phyloP scores from a whole-genome alignment of 2,797 vertebrate genomes.

The Oreochromis grahami region DNA sequence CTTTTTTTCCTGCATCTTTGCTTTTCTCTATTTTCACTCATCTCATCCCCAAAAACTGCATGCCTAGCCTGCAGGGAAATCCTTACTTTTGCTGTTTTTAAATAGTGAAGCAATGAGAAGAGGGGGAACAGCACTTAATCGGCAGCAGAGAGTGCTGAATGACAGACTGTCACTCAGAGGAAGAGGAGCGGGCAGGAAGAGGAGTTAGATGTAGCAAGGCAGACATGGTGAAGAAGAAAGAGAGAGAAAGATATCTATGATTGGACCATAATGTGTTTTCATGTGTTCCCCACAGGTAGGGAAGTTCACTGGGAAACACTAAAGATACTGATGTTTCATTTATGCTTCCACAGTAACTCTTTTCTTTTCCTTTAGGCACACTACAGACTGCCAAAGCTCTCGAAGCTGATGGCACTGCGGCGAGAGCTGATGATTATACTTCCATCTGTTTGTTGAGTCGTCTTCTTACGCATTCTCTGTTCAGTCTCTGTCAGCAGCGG shows the following conservation, averaged over 20 bases:
- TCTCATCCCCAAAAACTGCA: neutral
- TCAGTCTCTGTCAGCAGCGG: conserved; percentile 12
- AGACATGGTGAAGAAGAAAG: neutral
- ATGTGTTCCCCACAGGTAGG: conserved; percentile 12
- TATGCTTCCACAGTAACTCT: neutral
- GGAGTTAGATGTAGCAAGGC: neutral
- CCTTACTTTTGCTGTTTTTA: conserved; percentile 43
- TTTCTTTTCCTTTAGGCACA: neutral
- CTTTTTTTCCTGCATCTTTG: neutral
- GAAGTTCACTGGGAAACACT: neutral
- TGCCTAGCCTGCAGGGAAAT: conserved; percentile 47
- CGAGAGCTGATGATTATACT: conserved; percentile 27
- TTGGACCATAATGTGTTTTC: neutral
- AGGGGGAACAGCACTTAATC: neutral
- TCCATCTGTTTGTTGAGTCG: conserved; percentile 40
- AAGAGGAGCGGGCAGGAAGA: neutral
- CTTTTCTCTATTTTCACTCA: neutral
- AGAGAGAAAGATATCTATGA: neutral
- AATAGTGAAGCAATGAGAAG: neutral
- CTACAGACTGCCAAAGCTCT: conserved; percentile 10
- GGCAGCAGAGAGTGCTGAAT: conserved; percentile 8
- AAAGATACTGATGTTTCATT: conserved; percentile 16
- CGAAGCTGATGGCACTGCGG: conserved; percentile 6
- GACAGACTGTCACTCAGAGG: conserved; percentile 20
- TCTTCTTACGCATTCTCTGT: neutral